phyloP scores from a whole-genome alignment of 1,140 invertebrate species.

The Tetranychus cinnabarinus region DNA sequence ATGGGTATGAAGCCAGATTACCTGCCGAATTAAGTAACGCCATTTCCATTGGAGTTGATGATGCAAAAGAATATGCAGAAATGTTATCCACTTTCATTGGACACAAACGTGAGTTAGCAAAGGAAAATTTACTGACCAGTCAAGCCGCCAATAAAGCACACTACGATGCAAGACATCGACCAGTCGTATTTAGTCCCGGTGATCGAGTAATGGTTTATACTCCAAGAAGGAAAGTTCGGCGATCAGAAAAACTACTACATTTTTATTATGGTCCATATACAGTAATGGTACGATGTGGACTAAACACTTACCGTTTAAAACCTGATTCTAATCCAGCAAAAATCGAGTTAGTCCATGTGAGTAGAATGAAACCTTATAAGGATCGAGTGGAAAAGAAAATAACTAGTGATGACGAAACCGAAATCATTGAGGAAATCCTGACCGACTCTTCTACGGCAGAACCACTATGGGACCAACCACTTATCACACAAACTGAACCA shows the following conservation, averaged over 20 bases:
- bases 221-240: background rate
- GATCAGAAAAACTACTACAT: background rate
- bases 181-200: background rate
- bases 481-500: too few species aligned
- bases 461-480: too few species aligned
- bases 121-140: background rate
- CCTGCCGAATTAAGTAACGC: background rate
- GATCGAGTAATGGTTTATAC: background rate
- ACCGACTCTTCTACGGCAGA: too few species aligned
- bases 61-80: background rate
- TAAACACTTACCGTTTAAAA: background rate
- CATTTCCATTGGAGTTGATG: background rate
- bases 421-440: too few species aligned
- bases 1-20: slow-evolving; percentile 13
- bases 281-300: background rate
- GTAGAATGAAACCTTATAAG: background rate
- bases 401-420: too few species aligned
- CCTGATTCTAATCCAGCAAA: background rate
- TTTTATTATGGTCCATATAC: background rate
- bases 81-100: background rate
- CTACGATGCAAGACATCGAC: background rate
- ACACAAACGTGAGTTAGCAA: background rate
- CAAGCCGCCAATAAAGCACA: background rate
- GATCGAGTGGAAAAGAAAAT: background rate
- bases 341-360: background rate